Evolutionary conservation across 2,113 vertebrate species (phyloP).

Genomic region (Paramormyrops kingsleyae): DNA sequence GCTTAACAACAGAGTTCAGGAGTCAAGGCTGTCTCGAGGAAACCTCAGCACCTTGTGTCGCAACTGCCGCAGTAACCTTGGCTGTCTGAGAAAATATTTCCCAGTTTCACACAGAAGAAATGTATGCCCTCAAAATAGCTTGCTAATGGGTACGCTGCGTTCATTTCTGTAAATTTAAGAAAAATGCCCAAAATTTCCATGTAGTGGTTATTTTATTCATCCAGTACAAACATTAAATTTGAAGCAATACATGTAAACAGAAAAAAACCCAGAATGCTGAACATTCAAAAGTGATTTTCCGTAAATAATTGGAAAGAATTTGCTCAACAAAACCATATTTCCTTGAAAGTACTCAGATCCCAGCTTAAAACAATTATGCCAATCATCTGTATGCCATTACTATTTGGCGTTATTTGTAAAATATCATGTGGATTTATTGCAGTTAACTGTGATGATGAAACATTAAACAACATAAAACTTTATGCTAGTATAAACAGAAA

Average conservation of each 20-base stretch:
- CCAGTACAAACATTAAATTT: neutral
- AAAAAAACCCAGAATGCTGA: neutral
- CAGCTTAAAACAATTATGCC: neutral
- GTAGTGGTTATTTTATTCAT: neutral
- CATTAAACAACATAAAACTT: neutral
- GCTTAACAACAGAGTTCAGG: neutral
- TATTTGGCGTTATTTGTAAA: neutral
- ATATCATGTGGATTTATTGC: neutral
- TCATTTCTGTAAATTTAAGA: neutral
- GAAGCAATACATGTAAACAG: neutral
- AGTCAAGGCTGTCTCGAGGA: neutral
- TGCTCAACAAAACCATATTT: neutral
- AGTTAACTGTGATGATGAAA: neutral
- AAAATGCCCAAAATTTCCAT: neutral
- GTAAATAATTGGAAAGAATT: neutral
- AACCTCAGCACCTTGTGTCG: neutral
- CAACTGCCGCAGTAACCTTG: neutral
- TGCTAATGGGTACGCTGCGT: neutral
- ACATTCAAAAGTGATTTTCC: neutral
- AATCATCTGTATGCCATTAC: neutral
- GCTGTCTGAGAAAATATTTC: neutral
- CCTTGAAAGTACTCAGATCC: neutral
- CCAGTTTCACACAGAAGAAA: neutral
- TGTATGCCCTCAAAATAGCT: neutral
- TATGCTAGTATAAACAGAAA: neutral